A percentile compares a stretch with the other conserved stretches of the same genome.
phyloP scores from a whole-genome alignment of 2,888 invertebrate species.

The Colletes collaris region DNA sequence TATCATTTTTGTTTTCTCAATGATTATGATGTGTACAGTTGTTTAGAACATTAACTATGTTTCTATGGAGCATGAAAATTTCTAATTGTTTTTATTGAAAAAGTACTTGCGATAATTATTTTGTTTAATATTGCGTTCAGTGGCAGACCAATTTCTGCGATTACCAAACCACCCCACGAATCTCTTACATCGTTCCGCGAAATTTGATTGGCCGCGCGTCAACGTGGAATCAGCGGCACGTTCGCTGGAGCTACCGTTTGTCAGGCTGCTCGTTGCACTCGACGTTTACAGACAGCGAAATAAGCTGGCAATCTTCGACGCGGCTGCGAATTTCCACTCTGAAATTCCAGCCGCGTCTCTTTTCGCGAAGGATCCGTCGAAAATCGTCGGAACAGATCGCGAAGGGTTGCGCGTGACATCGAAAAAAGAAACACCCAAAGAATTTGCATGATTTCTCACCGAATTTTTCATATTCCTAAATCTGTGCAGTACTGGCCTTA shows the following conservation, averaged over 20 bases:
- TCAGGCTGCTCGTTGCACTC: conserved; percentile 3
- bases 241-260: neutral
- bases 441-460: too few relatives aligned
- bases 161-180: neutral
- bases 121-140: too few relatives aligned
- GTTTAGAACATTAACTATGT: too few relatives aligned
- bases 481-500: too few relatives aligned
- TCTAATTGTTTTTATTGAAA: too few relatives aligned
- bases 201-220: neutral
- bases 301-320: conserved; percentile 43
- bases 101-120: too few relatives aligned
- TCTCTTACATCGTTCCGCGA: neutral
- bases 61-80: too few relatives aligned
- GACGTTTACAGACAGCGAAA: conserved; percentile 27
- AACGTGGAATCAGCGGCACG: neutral
- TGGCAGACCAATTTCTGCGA: too few relatives aligned
- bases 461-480: conserved; percentile 3
- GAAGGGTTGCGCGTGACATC: neutral
- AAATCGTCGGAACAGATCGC: conserved; percentile 12
- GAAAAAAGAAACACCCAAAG: conserved; percentile 13
- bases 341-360: conserved; percentile 16
- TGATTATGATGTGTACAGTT: too few relatives aligned
- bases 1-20: too few relatives aligned
- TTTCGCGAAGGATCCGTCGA: conserved; percentile 22
- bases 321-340: conserved; percentile 29